phyloP scores from a whole-genome alignment of 2,888 invertebrate genomes.

The Argyresthia goedartella region DNA sequence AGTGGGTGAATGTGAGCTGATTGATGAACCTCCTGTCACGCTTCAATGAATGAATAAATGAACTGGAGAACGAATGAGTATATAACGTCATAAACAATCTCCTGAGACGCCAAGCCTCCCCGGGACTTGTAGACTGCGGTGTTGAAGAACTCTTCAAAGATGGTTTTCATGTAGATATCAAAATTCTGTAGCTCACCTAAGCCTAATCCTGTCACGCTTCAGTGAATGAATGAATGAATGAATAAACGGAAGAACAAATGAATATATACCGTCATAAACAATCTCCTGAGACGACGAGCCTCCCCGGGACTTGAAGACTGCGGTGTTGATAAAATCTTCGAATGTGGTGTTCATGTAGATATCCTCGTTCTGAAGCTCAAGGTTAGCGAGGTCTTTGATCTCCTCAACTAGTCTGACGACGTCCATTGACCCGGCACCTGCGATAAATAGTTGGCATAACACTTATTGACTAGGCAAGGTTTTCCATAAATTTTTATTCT shows the following conservation, averaged over 20 bases:
- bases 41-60: too few species aligned
- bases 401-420: constrained; percentile 95
- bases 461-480: too few species aligned
- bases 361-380: constrained; percentile 88
- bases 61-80: too few species aligned
- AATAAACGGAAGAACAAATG: too few species aligned
- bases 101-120: constrained; percentile 66
- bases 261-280: constrained; percentile 73
- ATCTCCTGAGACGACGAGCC: constrained; percentile 65
- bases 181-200: constrained; percentile 89
- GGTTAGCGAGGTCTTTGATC: constrained; percentile 82
- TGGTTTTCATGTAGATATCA: constrained; percentile 93
- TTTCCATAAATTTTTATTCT: too few species aligned
- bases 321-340: constrained; percentile 79
- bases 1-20: too few species aligned
- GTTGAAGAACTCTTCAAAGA: constrained; percentile 84
- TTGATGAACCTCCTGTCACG: too few species aligned
- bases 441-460: too few species aligned
- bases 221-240: too few species aligned
- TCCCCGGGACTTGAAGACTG: constrained; percentile 78
- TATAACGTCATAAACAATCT: constrained; percentile 79
- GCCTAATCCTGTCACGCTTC: too few species aligned
- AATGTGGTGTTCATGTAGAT: constrained; percentile 95
- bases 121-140: constrained; percentile 77
- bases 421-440: constrained; percentile 99